phyloP scores from a whole-genome alignment of 2,797 vertebrate genomes.

The Gymnothorax reevesii region DNA sequence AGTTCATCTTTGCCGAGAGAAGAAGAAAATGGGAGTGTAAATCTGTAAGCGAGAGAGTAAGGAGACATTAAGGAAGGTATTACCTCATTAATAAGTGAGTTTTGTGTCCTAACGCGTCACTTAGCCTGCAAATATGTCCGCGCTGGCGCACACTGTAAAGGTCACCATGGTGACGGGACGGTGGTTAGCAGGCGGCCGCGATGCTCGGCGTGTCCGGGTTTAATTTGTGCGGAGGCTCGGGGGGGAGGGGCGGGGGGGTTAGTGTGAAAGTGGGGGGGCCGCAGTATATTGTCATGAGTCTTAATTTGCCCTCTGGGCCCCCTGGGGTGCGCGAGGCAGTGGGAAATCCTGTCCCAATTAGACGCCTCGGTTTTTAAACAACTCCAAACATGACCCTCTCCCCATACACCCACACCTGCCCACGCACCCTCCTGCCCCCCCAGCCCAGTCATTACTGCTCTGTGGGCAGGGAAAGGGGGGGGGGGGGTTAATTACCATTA shows the following conservation, averaged over 20 bases:
- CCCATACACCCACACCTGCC: constrained; percentile 27
- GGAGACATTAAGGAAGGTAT: background rate
- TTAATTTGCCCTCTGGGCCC: constrained; percentile 14
- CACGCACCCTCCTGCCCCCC: constrained; percentile 17
- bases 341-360: constrained; percentile 36
- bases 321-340: constrained; percentile 7
- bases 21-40: background rate
- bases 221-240: background rate
- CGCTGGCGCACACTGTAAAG: background rate
- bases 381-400: constrained; percentile 40
- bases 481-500: constrained; percentile 71
- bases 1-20: background rate
- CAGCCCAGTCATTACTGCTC: constrained; percentile 49
- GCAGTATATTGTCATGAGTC: constrained; percentile 14
- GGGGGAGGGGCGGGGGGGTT: too few species aligned
- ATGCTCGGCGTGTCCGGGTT: background rate
- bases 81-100: background rate
- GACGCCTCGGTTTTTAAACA: constrained; percentile 14
- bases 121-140: background rate
- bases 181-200: background rate
- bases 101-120: background rate
- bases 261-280: too few species aligned
- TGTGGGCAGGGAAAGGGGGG: constrained; percentile 46
- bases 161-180: background rate
- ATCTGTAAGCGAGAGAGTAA: background rate